phyloP scores from a whole-genome alignment of 1,140 invertebrate species.

The Zaprionus davidi region DNA sequence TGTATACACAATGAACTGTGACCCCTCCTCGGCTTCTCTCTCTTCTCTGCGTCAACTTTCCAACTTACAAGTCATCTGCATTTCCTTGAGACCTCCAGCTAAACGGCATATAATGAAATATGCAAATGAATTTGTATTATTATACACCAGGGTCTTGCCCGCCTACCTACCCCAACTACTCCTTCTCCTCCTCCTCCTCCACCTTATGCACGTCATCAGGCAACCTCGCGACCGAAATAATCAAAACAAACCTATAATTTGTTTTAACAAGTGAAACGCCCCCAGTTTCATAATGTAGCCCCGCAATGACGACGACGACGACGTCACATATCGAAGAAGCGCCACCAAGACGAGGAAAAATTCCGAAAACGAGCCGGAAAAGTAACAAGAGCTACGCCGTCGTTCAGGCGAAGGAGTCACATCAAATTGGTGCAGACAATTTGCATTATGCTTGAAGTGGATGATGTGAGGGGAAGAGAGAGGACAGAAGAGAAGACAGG shows the following conservation, averaged over 20 bases:
- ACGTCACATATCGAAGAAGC: conserved; percentile 56
- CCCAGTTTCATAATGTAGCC: conserved; percentile 66
- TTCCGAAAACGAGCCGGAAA: not conserved
- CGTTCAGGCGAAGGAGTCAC: conserved; percentile 12
- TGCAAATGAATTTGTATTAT: conserved; percentile 73
- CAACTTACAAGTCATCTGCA: conserved; percentile 25
- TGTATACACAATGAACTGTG: not conserved
- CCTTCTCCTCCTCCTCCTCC: not conserved
- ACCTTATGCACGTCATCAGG: conserved; percentile 11
- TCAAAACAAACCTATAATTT: conserved; percentile 81
- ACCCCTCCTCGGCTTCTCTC: not conserved
- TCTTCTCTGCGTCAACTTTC: not conserved
- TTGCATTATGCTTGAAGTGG: conserved; percentile 58
- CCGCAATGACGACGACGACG: not conserved
- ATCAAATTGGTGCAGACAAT: conserved; percentile 48
- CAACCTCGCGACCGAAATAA: conserved; percentile 50
- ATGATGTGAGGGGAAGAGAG: not conserved
- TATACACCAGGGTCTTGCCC: conserved; percentile 49
- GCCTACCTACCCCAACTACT: conserved; percentile 22
- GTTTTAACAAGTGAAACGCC: conserved; percentile 79
- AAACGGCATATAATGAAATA: conserved; percentile 57
- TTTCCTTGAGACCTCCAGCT: conserved; percentile 20
- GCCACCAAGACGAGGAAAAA: conserved; percentile 28
- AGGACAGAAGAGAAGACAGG: too few species aligned
- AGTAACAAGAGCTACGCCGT: conserved; percentile 1